Conservation (phyloP, 2,797 vertebrate genomes). For the Gymnocypris eckloni region DNA sequence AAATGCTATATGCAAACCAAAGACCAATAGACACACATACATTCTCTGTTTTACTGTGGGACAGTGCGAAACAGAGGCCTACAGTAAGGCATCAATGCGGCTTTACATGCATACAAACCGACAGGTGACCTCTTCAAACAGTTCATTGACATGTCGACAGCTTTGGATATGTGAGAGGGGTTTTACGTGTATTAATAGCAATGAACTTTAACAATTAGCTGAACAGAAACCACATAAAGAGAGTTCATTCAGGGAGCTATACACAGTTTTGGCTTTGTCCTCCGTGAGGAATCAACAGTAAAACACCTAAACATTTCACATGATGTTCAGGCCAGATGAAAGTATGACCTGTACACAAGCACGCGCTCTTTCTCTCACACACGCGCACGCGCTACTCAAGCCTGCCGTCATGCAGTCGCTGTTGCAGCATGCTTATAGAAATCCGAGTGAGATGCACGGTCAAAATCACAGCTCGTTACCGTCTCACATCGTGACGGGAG, state of each 20-base stretch:
- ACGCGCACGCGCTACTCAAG: conserved; percentile 21
- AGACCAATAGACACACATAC: conserved; percentile 31
- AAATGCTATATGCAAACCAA: conserved; percentile 4
- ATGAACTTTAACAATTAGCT: conserved; percentile 24
- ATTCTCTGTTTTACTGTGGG: conserved; percentile 53
- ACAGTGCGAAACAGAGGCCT: conserved; percentile 60
- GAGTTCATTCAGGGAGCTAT: conserved; percentile 8
- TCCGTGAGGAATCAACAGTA: background rate
- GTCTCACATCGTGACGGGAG: conserved; percentile 47
- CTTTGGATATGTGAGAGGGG: conserved; percentile 57
- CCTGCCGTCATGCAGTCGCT: conserved; percentile 35
- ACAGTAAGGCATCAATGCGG: conserved; percentile 48
- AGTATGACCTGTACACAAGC: conserved; percentile 1
- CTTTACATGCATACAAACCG: conserved; percentile 53
- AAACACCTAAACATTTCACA: conserved; percentile 29
- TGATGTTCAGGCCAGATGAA: conserved; percentile 21
- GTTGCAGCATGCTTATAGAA: conserved; percentile 35
- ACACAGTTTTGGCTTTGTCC: conserved; percentile 34
- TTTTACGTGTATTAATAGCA: conserved; percentile 38
- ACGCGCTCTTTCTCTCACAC: background rate
- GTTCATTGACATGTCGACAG: conserved; percentile 27
- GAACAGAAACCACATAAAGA: conserved; percentile 18
- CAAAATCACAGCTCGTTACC: conserved; percentile 7
- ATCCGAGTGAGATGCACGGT: conserved; percentile 39
- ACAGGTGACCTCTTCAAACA: conserved; percentile 43